A percentile compares a stretch with the other conserved stretches of the same genome.
phyloP scores from a whole-genome alignment of 2,797 vertebrate genomes.

The Petrocephalus schoutedeni region DNA sequence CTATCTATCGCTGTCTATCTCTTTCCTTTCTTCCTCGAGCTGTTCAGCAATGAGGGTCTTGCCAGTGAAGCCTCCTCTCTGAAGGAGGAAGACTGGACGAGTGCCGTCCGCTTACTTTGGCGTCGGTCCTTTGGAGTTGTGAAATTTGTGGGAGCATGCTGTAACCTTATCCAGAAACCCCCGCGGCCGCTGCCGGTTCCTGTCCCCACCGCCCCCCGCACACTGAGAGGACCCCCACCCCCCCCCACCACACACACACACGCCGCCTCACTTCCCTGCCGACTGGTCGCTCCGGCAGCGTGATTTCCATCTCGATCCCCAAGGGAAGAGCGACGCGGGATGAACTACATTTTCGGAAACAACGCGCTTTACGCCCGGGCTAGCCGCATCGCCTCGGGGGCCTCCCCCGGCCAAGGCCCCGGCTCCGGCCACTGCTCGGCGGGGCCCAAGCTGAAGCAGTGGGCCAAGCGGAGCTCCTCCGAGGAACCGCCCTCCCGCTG shows the following conservation, averaged over 20 bases:
- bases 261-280: slow-evolving; percentile 34
- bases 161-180: slow-evolving; percentile 68
- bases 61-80: background rate
- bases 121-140: slow-evolving; percentile 10
- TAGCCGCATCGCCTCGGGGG: slow-evolving; percentile 65
- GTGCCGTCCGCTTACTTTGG: background rate
- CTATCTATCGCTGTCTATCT: background rate
- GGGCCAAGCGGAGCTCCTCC: slow-evolving; percentile 81
- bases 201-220: slow-evolving; percentile 42
- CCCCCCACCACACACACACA: background rate
- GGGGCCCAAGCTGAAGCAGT: slow-evolving; percentile 82
- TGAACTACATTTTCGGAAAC: slow-evolving; percentile 99
- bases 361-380: slow-evolving; percentile 88
- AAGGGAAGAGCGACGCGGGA: slow-evolving; percentile 59
- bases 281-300: slow-evolving; percentile 30
- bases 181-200: slow-evolving; percentile 68
- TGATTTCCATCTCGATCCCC: slow-evolving; percentile 22
- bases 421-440: slow-evolving; percentile 58
- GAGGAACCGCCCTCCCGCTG: slow-evolving; percentile 87
- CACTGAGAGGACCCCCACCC: background rate
- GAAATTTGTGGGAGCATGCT: slow-evolving; percentile 63
- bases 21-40: slow-evolving; percentile 26
- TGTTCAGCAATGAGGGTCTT: background rate
- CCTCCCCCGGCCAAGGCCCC: slow-evolving; percentile 45
- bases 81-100: background rate